These are phyloP conservation scores for Orthonyx spaldingii DNA, from an alignment of 2,113 vertebrate genomes.

Conservation along the genomic window DNA sequence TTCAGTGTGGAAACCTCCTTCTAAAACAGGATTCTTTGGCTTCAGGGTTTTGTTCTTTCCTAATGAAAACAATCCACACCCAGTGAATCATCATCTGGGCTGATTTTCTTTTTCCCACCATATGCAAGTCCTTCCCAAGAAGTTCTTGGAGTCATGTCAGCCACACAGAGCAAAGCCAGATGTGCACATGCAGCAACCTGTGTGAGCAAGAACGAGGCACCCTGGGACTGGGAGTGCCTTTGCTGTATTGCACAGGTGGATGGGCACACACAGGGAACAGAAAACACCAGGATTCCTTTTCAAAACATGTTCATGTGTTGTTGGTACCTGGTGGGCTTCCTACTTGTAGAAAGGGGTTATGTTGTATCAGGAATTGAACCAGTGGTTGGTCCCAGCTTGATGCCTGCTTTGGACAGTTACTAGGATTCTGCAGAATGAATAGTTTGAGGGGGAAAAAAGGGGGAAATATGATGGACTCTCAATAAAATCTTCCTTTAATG, in stretches of 20 bases:
- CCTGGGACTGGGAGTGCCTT: not conserved
- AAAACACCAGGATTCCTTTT: not conserved
- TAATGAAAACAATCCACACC: constrained; percentile 11
- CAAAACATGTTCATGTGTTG: not conserved
- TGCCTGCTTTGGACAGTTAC: not conserved
- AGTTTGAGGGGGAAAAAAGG: not conserved
- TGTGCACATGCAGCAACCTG: not conserved
- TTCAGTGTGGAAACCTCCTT: not conserved
- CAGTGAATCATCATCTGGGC: not conserved
- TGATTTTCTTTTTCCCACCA: not conserved
- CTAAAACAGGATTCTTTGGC: not conserved
- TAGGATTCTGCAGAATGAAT: not conserved
- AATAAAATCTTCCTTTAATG: not conserved
- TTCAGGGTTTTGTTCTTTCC: not conserved
- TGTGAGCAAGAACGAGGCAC: not conserved
- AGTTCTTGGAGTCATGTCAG: not conserved
- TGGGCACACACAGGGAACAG: not conserved
- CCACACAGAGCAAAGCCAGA: not conserved
- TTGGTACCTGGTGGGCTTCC: not conserved
- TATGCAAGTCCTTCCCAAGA: not conserved
- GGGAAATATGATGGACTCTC: not conserved
- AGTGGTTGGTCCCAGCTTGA: not conserved
- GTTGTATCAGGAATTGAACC: not conserved
- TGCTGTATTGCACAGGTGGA: not conserved
- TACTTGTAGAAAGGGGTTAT: not conserved